Conservation (phyloP, 2,888 invertebrate genomes). For the Ferdinandea cuprea region DNA sequence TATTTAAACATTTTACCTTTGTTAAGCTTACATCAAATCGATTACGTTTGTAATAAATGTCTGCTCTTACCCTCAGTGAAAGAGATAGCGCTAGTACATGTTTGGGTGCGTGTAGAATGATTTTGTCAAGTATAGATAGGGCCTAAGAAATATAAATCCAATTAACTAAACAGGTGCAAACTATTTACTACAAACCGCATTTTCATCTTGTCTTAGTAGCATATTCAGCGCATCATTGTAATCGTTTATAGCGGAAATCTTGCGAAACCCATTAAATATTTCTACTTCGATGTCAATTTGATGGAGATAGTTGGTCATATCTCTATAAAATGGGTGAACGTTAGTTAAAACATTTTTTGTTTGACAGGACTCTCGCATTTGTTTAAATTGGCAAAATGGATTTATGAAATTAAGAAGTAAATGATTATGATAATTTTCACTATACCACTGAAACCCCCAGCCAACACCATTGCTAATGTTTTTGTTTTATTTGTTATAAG, state of each 20-base stretch:
- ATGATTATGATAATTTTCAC: no score
- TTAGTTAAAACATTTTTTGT: no score
- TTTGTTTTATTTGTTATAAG: no score
- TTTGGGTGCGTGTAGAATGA: slow-evolving; percentile 24
- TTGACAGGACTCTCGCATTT: no score
- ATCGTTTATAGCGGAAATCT: slow-evolving; percentile 32
- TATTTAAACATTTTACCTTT: no score
- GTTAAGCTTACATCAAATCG: slow-evolving; percentile 22
- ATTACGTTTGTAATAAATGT: slow-evolving; percentile 31
- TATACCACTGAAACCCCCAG: no score
- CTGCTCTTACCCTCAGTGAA: slow-evolving; percentile 10
- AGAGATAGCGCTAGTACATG: slow-evolving; percentile 23
- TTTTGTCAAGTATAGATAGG: slow-evolving; percentile 14
- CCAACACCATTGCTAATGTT: no score
- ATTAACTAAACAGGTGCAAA: neutral
- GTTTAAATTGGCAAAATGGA: no score
- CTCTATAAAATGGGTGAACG: slow-evolving; percentile 11
- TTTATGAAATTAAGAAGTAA: no score
- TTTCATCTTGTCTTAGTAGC: slow-evolving; percentile 25
- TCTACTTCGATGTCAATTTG: slow-evolving; percentile 22
- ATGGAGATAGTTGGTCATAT: slow-evolving; percentile 9
- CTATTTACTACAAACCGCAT: neutral
- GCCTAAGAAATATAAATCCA: slow-evolving; percentile 7
- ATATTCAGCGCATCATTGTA: slow-evolving; percentile 30
- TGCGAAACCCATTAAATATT: slow-evolving; percentile 5